Conservation (phyloP, 2,797 vertebrate genomes). For the Trichosurus vulpecula region DNA sequence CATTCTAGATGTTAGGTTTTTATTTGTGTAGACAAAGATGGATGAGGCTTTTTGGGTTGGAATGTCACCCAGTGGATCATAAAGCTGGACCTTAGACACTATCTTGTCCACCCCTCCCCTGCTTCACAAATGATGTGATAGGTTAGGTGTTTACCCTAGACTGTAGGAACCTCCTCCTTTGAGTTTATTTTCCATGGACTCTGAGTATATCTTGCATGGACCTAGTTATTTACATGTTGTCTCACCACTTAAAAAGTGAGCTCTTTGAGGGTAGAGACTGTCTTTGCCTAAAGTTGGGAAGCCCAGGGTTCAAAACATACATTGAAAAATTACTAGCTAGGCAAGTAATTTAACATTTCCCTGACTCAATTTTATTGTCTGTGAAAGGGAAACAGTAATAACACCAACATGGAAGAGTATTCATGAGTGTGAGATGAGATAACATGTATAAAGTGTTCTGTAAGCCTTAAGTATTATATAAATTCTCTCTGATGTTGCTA, state of each 20-base stretch:
- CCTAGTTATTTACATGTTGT: neutral
- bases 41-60: neutral
- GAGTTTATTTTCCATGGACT: neutral
- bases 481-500: neutral
- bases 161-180: neutral
- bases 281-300: neutral
- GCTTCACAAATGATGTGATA: neutral
- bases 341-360: neutral
- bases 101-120: neutral
- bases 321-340: neutral
- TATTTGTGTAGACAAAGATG: neutral
- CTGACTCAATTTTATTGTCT: neutral
- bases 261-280: neutral
- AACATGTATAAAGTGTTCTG: neutral
- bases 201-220: neutral
- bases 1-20: neutral
- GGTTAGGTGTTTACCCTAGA: neutral
- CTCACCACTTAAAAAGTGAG: neutral
- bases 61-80: neutral
- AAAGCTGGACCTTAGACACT: neutral
- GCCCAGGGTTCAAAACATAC: neutral
- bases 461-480: neutral
- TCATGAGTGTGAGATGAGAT: neutral
- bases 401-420: neutral
- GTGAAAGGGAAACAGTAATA: neutral